Evolutionary conservation across 30 jellyfish, hydroid and myxozoan species (phyloP), one percentile per base, ranked within the genome.

Genomic region (Aurelia coerulea): DNA sequence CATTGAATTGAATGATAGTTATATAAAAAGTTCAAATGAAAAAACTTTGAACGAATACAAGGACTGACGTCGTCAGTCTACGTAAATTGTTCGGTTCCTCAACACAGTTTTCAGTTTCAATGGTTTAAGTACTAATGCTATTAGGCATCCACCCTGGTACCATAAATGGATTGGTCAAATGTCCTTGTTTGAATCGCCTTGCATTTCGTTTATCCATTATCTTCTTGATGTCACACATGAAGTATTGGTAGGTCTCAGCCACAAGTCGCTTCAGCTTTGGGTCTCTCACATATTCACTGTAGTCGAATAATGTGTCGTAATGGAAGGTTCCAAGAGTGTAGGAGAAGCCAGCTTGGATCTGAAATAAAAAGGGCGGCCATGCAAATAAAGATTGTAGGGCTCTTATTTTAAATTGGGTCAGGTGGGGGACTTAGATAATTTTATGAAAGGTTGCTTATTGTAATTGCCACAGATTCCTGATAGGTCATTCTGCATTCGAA

Each of bases 251-350:
- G 2, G 75, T 51, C 37, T 64, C 52, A 16, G 13, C 14, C 5
- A 85, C 94, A 41, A 85, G 23, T 7, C 46, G 17, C 62, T 59
- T 62, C 32, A 67, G 74, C 37, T 49, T 66, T 0, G 67, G 2
- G n/a, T 35, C 39, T 3, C 18, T 12, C 12, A 85, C 19, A 1
- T 85, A 74, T 9, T 65, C 63, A 62, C 88, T 39, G 65, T 85
- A 85, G 62, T 85, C 94, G 56, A 85, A 75, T 11, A 85, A 49
- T 11, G 66, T 58, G 78, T 85, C 94, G 79, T 85, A 85, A 65
- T 76, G 80, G 54, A 85, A 51, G 51, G 83, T n/a, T 1, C 87
- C 83, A 3, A 85, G 84, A 4, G 68, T 70, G 39, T 10, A 11
- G 41, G 80, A 10, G 33, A 84, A 41, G 41, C 81, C 64, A n/a